Percentiles rank a stretch among this genome's conserved stretches.
Evolutionary conservation across 2,888 invertebrate genomes (phyloP).

Genomic region (Megastigmus dorsalis): DNA sequence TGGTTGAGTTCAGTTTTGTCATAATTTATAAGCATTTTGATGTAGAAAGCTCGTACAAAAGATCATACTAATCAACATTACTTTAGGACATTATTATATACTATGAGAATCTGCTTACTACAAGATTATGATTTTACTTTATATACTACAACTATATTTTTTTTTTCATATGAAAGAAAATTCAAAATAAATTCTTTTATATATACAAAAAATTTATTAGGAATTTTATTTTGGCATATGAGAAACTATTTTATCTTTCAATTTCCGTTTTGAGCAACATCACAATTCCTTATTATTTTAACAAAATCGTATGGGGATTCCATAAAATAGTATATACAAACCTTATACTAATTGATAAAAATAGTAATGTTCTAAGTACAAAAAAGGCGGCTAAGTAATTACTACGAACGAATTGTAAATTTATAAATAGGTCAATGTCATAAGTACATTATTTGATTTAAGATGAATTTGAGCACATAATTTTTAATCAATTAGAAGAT

Average conservation of each 20-base stretch:
- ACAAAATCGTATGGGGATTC: not conserved
- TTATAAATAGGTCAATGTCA: too few species aligned
- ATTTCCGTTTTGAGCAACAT: slow-evolving; percentile 25
- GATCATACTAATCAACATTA: slow-evolving; percentile 23
- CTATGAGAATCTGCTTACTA: slow-evolving; percentile 26
- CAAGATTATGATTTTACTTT: slow-evolving; percentile 33
- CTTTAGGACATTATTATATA: slow-evolving; percentile 22
- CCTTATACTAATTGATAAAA: not conserved
- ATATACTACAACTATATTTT: not conserved
- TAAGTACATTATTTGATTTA: too few species aligned
- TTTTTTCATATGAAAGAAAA: not conserved
- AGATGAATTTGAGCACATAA: too few species aligned
- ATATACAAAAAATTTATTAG: not conserved
- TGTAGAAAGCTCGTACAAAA: slow-evolving; percentile 40
- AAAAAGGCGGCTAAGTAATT: too few species aligned
- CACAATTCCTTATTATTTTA: slow-evolving; percentile 10
- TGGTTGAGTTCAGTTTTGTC: slow-evolving; percentile 16
- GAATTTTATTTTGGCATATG: not conserved
- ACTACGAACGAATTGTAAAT: not conserved
- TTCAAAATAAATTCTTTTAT: not conserved
- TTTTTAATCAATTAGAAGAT: too few species aligned
- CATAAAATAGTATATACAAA: not conserved
- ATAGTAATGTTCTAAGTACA: not conserved
- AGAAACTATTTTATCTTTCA: not conserved
- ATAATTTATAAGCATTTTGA: slow-evolving; percentile 31